Conservation (phyloP, 2,888 invertebrate genomes). For the Drosophila diplacantha region DNA sequence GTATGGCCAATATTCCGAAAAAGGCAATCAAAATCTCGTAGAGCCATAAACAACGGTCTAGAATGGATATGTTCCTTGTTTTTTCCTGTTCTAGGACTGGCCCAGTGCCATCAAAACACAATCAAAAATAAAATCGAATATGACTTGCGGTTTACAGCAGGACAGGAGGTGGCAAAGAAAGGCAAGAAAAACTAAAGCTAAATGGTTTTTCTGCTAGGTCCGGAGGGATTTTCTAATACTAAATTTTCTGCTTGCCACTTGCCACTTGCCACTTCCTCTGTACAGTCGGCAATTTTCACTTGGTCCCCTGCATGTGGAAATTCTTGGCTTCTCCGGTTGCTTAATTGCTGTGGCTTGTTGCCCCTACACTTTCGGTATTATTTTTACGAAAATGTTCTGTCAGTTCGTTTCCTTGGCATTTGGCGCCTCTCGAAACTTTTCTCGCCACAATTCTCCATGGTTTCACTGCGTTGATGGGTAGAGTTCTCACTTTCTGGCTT, state of each 20-base stretch:
- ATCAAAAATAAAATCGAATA: constrained; percentile 38
- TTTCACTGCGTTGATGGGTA: neutral
- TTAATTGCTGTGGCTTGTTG: constrained; percentile 28
- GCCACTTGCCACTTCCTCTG: constrained; percentile 5
- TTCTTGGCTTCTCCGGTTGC: constrained; percentile 24
- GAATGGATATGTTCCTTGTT: neutral
- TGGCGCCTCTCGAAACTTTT: constrained; percentile 25
- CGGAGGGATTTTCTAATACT: constrained; percentile 15
- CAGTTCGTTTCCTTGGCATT: constrained; percentile 4
- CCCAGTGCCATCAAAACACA: constrained; percentile 22
- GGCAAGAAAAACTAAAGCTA: neutral
- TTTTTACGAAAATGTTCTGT: constrained; percentile 23
- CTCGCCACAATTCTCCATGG: constrained; percentile 5
- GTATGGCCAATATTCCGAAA: constrained; percentile 26
- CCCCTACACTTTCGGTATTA: neutral
- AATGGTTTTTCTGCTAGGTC: constrained; percentile 2
- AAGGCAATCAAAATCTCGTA: constrained; percentile 18
- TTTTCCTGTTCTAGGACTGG: neutral
- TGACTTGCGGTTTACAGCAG: constrained; percentile 28
- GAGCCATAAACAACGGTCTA: constrained; percentile 2
- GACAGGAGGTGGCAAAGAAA: neutral
- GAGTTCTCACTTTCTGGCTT: neutral
- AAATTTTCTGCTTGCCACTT: constrained; percentile 19
- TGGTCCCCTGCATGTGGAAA: constrained; percentile 16
- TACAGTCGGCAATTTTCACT: constrained; percentile 18